Conservation (phyloP, 2,113 vertebrate species). For the Clarias macrocephalus region DNA sequence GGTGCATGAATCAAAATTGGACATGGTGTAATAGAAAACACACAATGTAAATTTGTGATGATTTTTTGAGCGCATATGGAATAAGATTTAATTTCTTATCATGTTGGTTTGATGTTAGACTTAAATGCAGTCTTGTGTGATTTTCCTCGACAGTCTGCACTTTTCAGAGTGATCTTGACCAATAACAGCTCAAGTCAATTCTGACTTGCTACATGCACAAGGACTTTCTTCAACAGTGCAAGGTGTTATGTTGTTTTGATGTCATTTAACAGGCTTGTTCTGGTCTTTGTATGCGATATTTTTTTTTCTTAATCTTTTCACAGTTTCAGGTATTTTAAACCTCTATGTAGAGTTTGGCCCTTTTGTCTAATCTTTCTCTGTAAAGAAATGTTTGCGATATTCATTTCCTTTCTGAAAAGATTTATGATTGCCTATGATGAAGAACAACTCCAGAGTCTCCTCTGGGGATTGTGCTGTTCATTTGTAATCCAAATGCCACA, state of each 20-base stretch:
- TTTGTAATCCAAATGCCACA: slow-evolving; percentile 34
- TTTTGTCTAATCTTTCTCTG: not conserved
- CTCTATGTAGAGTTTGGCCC: not conserved
- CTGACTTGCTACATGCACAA: not conserved
- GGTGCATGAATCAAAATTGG: not conserved
- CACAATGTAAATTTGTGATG: too few species aligned
- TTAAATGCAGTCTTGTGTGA: not conserved
- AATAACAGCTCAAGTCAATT: not conserved
- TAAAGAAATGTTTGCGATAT: not conserved
- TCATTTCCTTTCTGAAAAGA: slow-evolving; percentile 18
- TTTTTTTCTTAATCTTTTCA: not conserved
- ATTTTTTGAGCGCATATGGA: not conserved
- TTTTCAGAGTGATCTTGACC: not conserved
- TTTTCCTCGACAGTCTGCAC: not conserved
- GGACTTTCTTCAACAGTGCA: not conserved
- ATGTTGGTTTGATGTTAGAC: not conserved
- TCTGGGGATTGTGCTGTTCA: slow-evolving; percentile 31
- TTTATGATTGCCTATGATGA: slow-evolving; percentile 34
- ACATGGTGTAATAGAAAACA: not conserved
- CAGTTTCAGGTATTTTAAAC: not conserved
- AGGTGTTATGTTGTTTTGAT: not conserved
- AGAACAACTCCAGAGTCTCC: slow-evolving; percentile 27
- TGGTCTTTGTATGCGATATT: too few species aligned
- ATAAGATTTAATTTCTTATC: not conserved
- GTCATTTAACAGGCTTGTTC: not conserved